phyloP scores from a whole-genome alignment of 2,888 invertebrate species.

The Ochlodes sylvanus region DNA sequence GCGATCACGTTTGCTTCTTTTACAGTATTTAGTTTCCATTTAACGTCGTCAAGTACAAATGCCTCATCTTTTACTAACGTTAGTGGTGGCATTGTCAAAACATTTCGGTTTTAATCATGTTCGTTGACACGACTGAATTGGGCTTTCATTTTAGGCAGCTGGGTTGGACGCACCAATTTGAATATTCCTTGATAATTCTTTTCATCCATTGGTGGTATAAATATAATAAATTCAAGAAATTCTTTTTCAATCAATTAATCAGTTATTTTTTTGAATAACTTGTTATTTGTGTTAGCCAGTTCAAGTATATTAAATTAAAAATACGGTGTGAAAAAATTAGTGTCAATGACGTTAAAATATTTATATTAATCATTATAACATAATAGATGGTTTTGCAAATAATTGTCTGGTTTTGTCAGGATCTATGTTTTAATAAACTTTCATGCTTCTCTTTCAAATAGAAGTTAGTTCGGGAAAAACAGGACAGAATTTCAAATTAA shows the following conservation, averaged over 20 bases:
- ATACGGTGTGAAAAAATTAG: too few relatives aligned
- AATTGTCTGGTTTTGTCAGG: too few relatives aligned
- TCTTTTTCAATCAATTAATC: too few relatives aligned
- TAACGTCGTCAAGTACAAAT: conserved; percentile 46
- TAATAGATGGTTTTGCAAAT: not conserved
- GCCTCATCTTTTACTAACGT: conserved; percentile 47
- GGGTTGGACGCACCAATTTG: conserved; percentile 50
- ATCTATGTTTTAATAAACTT: too few relatives aligned
- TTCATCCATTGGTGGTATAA: conserved; percentile 28
- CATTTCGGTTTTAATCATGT: conserved; percentile 65
- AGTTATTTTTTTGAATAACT: too few relatives aligned
- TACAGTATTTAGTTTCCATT: not conserved
- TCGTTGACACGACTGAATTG: conserved; percentile 60
- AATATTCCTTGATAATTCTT: conserved; percentile 36
- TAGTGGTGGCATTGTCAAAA: conserved; percentile 61
- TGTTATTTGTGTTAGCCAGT: too few relatives aligned
- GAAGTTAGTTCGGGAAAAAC: not conserved
- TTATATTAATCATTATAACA: not conserved
- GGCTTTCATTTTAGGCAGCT: conserved; percentile 53
- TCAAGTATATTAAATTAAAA: too few relatives aligned
- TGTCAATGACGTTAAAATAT: too few relatives aligned
- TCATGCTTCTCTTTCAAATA: not conserved
- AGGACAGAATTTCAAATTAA: not conserved
- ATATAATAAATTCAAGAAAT: too few relatives aligned
- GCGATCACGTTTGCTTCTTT: too few relatives aligned